These are phyloP conservation scores for Excalfactoria chinensis DNA, from an alignment of 2,113 vertebrate species.

Conservation along the genomic window DNA sequence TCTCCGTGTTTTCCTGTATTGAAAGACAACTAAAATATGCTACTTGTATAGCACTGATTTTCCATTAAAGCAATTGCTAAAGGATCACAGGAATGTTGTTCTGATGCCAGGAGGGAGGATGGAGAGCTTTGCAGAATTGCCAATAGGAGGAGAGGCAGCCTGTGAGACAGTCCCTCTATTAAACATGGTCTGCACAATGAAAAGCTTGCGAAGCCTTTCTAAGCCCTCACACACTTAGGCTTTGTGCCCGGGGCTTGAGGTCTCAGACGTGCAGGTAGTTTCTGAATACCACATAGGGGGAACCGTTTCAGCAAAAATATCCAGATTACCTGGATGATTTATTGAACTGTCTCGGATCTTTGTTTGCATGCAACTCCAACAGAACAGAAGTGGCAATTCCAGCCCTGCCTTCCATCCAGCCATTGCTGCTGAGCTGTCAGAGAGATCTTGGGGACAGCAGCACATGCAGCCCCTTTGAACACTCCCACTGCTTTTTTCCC, in stretches of 20 bases:
- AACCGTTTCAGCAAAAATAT: neutral
- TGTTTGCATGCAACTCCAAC: neutral
- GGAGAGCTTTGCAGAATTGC: neutral
- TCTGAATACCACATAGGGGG: neutral
- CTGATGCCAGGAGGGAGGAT: slow-evolving; percentile 36
- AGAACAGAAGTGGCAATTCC: neutral
- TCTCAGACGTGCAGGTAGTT: neutral
- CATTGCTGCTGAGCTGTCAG: neutral
- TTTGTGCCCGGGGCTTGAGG: neutral
- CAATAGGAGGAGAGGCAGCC: slow-evolving; percentile 22
- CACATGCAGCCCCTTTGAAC: neutral
- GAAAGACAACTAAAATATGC: slow-evolving; percentile 5
- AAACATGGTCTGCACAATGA: slow-evolving; percentile 34
- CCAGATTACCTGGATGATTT: neutral
- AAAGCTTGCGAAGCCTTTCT: slow-evolving; percentile 42
- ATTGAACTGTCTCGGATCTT: neutral
- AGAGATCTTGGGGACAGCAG: neutral
- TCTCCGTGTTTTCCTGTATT: neutral
- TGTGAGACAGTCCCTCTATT: slow-evolving; percentile 40
- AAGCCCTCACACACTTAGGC: slow-evolving; percentile 15
- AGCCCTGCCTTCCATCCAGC: neutral
- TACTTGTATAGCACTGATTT: neutral
- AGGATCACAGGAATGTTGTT: slow-evolving; percentile 59
- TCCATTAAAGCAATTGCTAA: slow-evolving; percentile 41
- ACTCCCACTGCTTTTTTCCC: neutral